Percentiles rank a stretch among this genome's conserved stretches.
Conservation (phyloP, 2,888 invertebrate species). For the Epiblema foenella region DNA sequence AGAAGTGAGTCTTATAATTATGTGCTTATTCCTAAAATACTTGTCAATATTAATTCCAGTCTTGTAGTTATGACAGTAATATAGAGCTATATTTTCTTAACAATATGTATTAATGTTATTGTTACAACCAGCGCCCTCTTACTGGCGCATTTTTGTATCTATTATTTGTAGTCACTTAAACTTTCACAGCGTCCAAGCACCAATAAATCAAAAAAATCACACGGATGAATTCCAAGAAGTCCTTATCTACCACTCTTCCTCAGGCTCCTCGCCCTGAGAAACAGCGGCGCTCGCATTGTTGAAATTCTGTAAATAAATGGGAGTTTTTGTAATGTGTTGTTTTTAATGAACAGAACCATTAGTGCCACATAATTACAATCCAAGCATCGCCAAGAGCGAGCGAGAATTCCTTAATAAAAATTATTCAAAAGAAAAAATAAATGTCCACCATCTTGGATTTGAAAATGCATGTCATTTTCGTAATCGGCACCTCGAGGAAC, state of each 20-base stretch:
- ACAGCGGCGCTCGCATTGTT: constrained; percentile 60
- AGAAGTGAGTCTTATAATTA: constrained; percentile 48
- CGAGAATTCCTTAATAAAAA: no score
- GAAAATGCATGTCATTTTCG: no score
- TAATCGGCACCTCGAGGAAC: no score
- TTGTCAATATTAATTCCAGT: constrained; percentile 61
- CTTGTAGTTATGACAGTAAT: constrained; percentile 48
- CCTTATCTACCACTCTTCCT: constrained; percentile 83
- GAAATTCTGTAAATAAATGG: constrained; percentile 66
- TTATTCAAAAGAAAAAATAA: no score
- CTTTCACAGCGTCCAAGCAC: constrained; percentile 59
- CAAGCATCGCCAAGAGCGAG: no score
- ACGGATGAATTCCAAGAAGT: constrained; percentile 56
- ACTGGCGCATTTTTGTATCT: neutral
- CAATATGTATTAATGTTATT: constrained; percentile 2
- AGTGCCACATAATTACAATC: no score
- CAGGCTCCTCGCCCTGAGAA: constrained; percentile 75
- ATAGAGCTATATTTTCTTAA: constrained; percentile 25
- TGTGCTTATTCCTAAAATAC: constrained; percentile 53
- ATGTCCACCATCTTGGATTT: no score
- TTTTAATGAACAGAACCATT: no score
- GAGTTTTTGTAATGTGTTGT: neutral
- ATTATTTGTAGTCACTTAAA: constrained; percentile 24
- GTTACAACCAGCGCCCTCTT: constrained; percentile 6
- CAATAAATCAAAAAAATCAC: constrained; percentile 55